These are phyloP conservation scores for Acleris cristana DNA, from an alignment of 2,888 invertebrate genomes.

Conservation along the genomic window DNA sequence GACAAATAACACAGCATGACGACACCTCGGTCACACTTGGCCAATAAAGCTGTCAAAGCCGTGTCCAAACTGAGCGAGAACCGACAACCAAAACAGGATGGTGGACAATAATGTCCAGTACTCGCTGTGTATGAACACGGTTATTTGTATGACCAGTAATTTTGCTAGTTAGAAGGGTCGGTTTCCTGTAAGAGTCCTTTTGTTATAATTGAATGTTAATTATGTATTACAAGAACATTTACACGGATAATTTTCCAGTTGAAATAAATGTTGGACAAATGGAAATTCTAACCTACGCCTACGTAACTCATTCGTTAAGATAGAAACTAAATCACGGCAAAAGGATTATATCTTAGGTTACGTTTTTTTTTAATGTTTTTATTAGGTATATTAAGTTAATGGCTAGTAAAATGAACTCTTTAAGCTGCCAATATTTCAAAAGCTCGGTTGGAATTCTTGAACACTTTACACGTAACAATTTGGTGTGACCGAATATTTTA, in stretches of 20 bases:
- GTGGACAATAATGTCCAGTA: constrained; percentile 32
- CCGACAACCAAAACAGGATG: not conserved
- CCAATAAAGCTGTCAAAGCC: constrained; percentile 41
- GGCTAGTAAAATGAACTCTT: no score
- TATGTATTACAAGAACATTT: not conserved
- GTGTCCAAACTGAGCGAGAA: constrained; percentile 3
- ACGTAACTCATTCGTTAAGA: no score
- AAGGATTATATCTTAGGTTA: no score
- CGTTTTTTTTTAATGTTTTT: no score
- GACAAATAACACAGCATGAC: constrained; percentile 30
- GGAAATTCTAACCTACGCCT: no score
- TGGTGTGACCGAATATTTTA: no score
- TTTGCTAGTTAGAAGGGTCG: not conserved
- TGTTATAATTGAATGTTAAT: not conserved
- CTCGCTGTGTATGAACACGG: constrained; percentile 37
- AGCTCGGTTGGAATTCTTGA: no score
- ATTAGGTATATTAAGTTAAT: no score
- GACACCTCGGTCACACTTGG: constrained; percentile 56
- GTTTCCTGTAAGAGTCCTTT: constrained; percentile 7
- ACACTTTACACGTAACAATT: no score
- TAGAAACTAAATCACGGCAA: no score
- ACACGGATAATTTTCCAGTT: not conserved
- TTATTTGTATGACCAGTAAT: not conserved
- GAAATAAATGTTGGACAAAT: not conserved
- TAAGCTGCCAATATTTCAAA: no score